Evolutionary conservation across 2,113 vertebrate species (phyloP).

Genomic region (Aspidoscelis tigris): DNA sequence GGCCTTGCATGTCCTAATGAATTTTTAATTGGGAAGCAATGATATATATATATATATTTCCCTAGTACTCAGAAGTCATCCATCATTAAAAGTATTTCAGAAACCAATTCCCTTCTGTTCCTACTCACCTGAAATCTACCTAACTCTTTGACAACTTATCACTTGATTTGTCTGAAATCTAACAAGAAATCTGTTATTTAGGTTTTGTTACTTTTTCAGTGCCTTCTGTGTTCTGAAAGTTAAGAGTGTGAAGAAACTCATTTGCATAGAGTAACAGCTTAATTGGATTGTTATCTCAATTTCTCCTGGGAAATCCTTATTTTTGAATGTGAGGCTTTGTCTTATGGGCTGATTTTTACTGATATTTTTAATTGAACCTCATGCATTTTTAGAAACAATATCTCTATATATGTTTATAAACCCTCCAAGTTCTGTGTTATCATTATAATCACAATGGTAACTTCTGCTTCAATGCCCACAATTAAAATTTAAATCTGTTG

Average conservation of each 20-base stretch:
- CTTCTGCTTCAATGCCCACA: background rate
- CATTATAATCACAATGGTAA: slow-evolving; percentile 15
- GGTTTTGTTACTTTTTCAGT: slow-evolving; percentile 15
- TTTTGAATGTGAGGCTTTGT: slow-evolving; percentile 17
- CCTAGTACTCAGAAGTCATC: slow-evolving; percentile 50
- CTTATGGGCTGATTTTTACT: slow-evolving; percentile 39
- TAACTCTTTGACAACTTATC: slow-evolving; percentile 43
- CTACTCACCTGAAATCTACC: slow-evolving; percentile 42
- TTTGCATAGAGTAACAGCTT: slow-evolving; percentile 52
- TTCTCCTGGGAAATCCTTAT: slow-evolving; percentile 42
- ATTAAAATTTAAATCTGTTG: slow-evolving; percentile 18
- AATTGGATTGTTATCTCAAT: slow-evolving; percentile 44
- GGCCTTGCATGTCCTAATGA: slow-evolving; percentile 66
- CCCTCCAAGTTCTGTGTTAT: slow-evolving; percentile 17
- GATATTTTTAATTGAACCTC: slow-evolving; percentile 55
- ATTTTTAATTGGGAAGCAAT: slow-evolving; percentile 70
- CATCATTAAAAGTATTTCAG: slow-evolving; percentile 58
- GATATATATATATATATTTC: slow-evolving; percentile 50
- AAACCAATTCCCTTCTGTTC: slow-evolving; percentile 52
- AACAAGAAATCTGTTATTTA: slow-evolving; percentile 33
- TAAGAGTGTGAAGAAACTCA: slow-evolving; percentile 36
- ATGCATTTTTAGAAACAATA: slow-evolving; percentile 8
- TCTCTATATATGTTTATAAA: slow-evolving; percentile 48
- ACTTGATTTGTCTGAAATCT: slow-evolving; percentile 51
- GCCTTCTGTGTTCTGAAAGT: slow-evolving; percentile 20